phyloP scores from a whole-genome alignment of 2,113 vertebrate genomes.

The Euleptes europaea region DNA sequence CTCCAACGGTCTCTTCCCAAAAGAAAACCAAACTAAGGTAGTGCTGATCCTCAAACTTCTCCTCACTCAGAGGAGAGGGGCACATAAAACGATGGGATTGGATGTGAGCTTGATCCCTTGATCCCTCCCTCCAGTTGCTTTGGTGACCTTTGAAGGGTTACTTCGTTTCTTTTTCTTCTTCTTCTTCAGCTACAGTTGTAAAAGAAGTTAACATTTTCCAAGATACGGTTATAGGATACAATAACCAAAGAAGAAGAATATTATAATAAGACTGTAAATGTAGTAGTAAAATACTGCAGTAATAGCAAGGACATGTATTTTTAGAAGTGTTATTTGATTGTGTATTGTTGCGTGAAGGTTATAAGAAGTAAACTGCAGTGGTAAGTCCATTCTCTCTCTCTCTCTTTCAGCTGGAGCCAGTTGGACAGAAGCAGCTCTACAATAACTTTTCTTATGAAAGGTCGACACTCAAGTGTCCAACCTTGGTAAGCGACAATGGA shows the following conservation, averaged over 20 bases:
- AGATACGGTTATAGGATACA: neutral
- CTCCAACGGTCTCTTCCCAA: no score
- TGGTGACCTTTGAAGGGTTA: neutral
- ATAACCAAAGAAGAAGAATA: neutral
- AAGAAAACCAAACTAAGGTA: no score
- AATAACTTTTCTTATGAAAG: conserved; percentile 85
- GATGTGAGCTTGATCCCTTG: neutral
- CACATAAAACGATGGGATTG: neutral
- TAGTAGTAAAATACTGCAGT: neutral
- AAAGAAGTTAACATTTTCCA: neutral
- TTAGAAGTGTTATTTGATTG: neutral
- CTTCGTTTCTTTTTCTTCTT: neutral
- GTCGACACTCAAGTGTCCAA: conserved; percentile 85
- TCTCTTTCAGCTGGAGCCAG: conserved; percentile 85
- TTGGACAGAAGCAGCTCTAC: conserved; percentile 83
- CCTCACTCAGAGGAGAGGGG: no score
- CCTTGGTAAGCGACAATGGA: conserved; percentile 77
- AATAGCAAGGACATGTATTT: neutral
- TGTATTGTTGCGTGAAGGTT: neutral
- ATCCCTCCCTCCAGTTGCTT: neutral
- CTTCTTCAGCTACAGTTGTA: neutral
- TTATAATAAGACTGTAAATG: neutral
- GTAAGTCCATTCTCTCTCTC: conserved; percentile 15
- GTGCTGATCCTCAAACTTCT: no score
- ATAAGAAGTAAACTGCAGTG: neutral